A percentile compares a stretch with the other conserved stretches of the same genome.
These are phyloP conservation scores for Heliangelus exortis DNA, from an alignment of 2,797 vertebrate species.

Conservation along the genomic window DNA sequence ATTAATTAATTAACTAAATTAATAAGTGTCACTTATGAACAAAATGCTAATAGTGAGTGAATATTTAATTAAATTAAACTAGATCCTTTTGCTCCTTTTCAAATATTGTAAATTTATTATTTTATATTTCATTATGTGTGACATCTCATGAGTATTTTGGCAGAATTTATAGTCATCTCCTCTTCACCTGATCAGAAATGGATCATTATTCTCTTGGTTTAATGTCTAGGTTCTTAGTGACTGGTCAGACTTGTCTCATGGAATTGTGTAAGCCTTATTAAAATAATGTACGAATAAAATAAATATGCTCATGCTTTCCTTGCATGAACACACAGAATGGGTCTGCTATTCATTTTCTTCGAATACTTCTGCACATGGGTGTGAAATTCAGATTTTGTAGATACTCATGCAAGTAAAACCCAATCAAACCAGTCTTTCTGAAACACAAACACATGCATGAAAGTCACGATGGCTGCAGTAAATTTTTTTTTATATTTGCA, in stretches of 20 bases:
- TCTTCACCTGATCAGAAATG: background rate
- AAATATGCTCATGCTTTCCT: too few species aligned
- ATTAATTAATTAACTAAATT: conserved; percentile 33
- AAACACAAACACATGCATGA: background rate
- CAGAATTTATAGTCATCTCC: background rate
- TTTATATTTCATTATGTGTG: background rate
- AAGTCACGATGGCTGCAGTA: background rate
- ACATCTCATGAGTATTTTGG: background rate
- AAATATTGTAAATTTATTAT: background rate
- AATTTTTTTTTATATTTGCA: background rate
- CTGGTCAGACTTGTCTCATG: background rate
- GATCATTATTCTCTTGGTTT: background rate
- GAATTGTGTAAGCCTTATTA: background rate
- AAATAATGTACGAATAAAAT: background rate
- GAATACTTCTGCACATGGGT: background rate
- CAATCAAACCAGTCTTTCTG: background rate
- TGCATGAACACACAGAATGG: background rate
- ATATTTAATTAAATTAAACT: background rate
- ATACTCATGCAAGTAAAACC: background rate
- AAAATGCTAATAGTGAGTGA: background rate
- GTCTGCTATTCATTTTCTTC: background rate
- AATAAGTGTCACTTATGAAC: conserved; percentile 18
- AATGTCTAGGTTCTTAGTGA: background rate
- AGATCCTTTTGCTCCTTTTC: background rate
- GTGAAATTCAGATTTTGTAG: background rate